Evolutionary conservation across 2,888 invertebrate species (phyloP), one percentile per base, ranked within the genome.

Genomic region (Tyria jacobaeae): DNA sequence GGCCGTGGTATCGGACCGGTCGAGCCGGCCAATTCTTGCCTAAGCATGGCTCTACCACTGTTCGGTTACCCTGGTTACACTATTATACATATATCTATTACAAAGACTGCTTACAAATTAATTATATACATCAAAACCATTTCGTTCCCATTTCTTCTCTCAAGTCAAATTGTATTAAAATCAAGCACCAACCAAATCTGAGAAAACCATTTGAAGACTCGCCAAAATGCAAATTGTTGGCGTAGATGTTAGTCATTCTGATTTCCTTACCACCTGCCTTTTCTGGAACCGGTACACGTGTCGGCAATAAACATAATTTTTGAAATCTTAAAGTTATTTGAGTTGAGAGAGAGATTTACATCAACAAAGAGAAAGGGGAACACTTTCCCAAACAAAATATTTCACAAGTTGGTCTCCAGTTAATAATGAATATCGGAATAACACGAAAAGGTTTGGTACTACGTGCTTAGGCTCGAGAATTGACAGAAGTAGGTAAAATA

Each of bases 151-250:
- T 44, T 44, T 44, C 44, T 44, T 21, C 12, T 4, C 21, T 12
- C 44, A 12, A 12, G 21, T 21, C 21, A 49, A 49, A 24, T 49
- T 49, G 25, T 27, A 49, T 49, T 49, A 56, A 47, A 57, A 37
- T 49, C n/a, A 31, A 57, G 53, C 27, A 27, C 27, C 24, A 1
- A 50, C 17, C 61, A 60, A 70, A 68, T 53, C 49, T 58, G 57
- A 55, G 9, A n/a, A 34, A 37, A 9, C 31, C 12, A 15, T 35
- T 59, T 60, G 64, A 68, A 68, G 21, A 53, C 15, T 62, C 34
- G 54, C 60, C 60, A 70, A 70, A 68, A 70, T 70, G 67, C 58
- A 70, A 72, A 68, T 62, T 52, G 41, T 31, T 27, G 60, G 27
- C 59, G 60, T 61, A 66, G 57, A 12, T 60, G 55, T 61, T 50